These are phyloP conservation scores for silkworm (Bombyx mori) DNA, from an alignment of 1,140 invertebrate species.

Conservation along the genomic window ASM3026992v2 NC_085107.1:11754501-11755000, in stretches of 20 bases:
- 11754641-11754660: constrained; percentile 69
- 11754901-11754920: too few species aligned
- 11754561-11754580: background rate
- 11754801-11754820: constrained; percentile 71
- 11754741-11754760: constrained; percentile 77
- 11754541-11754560: constrained; percentile 42
- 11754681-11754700: constrained; percentile 57
- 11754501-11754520: constrained; percentile 83
- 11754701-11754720: constrained; percentile 73
- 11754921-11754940: too few species aligned
- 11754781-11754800: constrained; percentile 80
- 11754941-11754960: too few species aligned
- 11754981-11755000: too few species aligned
- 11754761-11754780: constrained; percentile 78
- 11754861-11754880: too few species aligned
- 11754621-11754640: constrained; percentile 44
- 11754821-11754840: constrained; percentile 81
- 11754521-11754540: constrained; percentile 84
- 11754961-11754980: too few species aligned
- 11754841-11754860: constrained; percentile 9
- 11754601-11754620: background rate
- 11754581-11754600: too few species aligned
- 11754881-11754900: too few species aligned
- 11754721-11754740: constrained; percentile 78
- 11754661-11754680: constrained; percentile 70